Evolutionary conservation across 1,140 invertebrate species (phyloP).

Genomic region (Habropoda laboriosa): DNA sequence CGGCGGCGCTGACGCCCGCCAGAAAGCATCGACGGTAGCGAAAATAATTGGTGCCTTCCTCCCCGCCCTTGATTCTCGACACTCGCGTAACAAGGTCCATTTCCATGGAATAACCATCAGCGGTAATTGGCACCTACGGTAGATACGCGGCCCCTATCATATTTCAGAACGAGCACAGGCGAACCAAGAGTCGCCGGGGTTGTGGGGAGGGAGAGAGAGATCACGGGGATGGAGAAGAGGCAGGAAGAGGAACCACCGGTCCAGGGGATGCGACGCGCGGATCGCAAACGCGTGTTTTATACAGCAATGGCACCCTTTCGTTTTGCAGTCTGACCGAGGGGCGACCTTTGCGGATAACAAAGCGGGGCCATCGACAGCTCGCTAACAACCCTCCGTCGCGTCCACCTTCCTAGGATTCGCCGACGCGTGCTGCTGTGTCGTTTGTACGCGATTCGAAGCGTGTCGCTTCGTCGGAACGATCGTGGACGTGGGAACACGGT

Average conservation of each 20-base stretch:
- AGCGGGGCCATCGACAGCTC: conserved; percentile 76
- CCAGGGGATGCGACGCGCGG: conserved; percentile 67
- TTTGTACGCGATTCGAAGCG: background rate
- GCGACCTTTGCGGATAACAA: conserved; percentile 73
- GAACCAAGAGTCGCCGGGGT: conserved; percentile 47
- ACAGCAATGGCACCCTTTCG: conserved; percentile 74
- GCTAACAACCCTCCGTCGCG: conserved; percentile 72
- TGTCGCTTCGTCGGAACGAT: too few relatives aligned
- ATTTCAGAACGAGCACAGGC: conserved; percentile 75
- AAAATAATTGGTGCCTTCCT: conserved; percentile 81
- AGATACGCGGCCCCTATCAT: conserved; percentile 76
- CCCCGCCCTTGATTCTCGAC: conserved; percentile 76
- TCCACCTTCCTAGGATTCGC: conserved; percentile 43
- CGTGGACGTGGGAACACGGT: too few relatives aligned
- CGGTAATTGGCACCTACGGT: conserved; percentile 80
- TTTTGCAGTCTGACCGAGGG: conserved; percentile 64
- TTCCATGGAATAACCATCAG: conserved; percentile 82
- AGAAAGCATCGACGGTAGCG: conserved; percentile 72
- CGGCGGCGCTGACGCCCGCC: conserved; percentile 51
- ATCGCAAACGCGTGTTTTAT: conserved; percentile 76
- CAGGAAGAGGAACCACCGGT: conserved; percentile 63
- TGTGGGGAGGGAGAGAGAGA: conserved; percentile 35
- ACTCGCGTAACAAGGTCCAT: conserved; percentile 80
- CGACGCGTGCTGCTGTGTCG: conserved; percentile 35
- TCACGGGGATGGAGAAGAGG: conserved; percentile 55